Evolutionary conservation across 2,797 vertebrate genomes (phyloP).

Genomic region (Allobates femoralis): DNA sequence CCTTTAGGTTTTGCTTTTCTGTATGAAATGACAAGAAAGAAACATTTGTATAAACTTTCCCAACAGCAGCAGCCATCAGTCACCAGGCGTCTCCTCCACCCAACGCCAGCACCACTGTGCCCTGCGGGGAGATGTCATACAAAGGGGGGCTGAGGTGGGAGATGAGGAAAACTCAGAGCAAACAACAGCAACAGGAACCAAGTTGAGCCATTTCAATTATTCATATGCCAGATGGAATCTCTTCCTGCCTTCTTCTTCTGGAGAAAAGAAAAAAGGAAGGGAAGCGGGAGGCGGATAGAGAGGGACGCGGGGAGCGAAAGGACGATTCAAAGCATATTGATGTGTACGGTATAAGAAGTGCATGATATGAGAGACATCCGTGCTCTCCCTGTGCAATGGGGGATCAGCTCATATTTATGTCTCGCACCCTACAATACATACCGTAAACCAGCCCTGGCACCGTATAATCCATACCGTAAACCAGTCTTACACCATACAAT

Average conservation of each 20-base stretch:
- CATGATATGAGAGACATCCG: neutral
- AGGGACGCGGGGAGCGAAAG: conserved; percentile 60
- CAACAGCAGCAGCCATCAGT: conserved; percentile 52
- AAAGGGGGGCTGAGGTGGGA: conserved; percentile 69
- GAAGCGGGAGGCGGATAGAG: conserved; percentile 63
- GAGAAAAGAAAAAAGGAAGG: conserved; percentile 67
- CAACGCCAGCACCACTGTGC: conserved; percentile 65
- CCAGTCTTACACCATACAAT: too few relatives aligned
- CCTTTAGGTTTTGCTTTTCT: neutral
- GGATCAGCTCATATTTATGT: neutral
- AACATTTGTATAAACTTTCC: conserved; percentile 41
- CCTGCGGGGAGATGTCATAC: conserved; percentile 72
- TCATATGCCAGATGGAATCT: conserved; percentile 98
- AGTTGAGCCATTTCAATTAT: conserved; percentile 99
- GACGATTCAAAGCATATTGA: conserved; percentile 14
- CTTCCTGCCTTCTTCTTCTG: conserved; percentile 86
- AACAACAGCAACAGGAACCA: conserved; percentile 98
- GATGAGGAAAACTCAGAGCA: conserved; percentile 80
- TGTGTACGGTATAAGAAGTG: neutral
- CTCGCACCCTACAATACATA: neutral
- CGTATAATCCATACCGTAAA: too few relatives aligned
- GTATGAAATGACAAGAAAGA: conserved; percentile 30
- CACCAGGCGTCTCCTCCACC: conserved; percentile 47
- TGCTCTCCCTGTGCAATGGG: neutral
- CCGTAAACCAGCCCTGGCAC: neutral